A percentile compares a stretch with the other conserved stretches of the same genome.
Conservation (phyloP, 2,888 invertebrate genomes). For the Sarcophaga rosellei region DNA sequence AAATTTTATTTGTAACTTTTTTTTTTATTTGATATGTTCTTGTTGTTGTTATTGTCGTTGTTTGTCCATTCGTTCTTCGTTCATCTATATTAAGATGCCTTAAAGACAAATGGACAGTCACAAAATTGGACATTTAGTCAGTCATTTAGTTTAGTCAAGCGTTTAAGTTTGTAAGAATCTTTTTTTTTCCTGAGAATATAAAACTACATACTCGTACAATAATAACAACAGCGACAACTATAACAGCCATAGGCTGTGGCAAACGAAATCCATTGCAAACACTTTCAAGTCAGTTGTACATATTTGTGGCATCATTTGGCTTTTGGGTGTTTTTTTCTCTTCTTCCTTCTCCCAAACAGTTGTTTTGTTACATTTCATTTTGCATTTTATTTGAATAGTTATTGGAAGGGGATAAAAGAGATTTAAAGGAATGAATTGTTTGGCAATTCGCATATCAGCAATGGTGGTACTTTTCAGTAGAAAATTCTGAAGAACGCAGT, state of each 20-base stretch:
- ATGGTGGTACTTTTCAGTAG: no score
- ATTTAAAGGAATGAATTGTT: slow-evolving; percentile 28
- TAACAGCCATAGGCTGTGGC: background rate
- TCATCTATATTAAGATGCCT: slow-evolving; percentile 65
- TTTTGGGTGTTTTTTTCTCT: slow-evolving; percentile 18
- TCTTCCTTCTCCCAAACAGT: slow-evolving; percentile 12
- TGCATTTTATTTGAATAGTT: slow-evolving; percentile 35
- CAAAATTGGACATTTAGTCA: slow-evolving; percentile 68
- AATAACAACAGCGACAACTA: background rate
- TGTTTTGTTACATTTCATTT: slow-evolving; percentile 41
- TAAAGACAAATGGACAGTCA: slow-evolving; percentile 66
- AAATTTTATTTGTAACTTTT: slow-evolving; percentile 55
- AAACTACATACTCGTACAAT: background rate
- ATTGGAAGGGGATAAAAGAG: slow-evolving; percentile 2
- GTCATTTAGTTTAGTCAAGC: slow-evolving; percentile 68
- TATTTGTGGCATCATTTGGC: slow-evolving; percentile 36
- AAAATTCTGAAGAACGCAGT: no score
- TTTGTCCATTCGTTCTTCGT: slow-evolving; percentile 30
- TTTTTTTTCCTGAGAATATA: background rate
- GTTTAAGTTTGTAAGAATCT: slow-evolving; percentile 46
- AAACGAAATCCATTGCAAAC: slow-evolving; percentile 10
- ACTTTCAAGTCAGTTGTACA: slow-evolving; percentile 24
- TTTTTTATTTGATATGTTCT: background rate
- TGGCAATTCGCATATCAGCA: background rate
- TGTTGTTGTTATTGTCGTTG: background rate